Percentiles rank a stretch among this genome's conserved stretches.
Conservation (phyloP, 2,888 invertebrate genomes). For the Mactromeris polynyma region DNA sequence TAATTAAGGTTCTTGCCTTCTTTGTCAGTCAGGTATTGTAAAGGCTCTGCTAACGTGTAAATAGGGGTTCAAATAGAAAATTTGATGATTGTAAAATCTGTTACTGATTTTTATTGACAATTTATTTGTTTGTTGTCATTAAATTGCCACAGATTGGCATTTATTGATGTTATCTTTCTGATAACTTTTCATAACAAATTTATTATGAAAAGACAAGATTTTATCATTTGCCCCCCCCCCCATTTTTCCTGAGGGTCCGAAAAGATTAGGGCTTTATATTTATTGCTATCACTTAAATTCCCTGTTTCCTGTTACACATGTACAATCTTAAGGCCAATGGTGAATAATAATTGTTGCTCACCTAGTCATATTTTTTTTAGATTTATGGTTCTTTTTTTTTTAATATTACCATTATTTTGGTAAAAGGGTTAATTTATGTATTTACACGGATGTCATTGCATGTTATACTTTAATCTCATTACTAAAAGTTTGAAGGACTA, state of each 20-base stretch:
- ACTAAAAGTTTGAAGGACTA: not conserved
- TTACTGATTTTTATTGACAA: not conserved
- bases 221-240: slow-evolving; percentile 14
- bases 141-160: not conserved
- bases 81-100: not conserved
- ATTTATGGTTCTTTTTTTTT: not conserved
- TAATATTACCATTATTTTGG: not conserved
- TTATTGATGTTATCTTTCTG: not conserved
- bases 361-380: not conserved
- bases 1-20: too few species aligned
- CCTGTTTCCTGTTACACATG: not conserved
- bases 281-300: not conserved
- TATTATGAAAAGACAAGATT: not conserved
- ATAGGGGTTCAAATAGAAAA: too few species aligned
- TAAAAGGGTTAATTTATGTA: not conserved
- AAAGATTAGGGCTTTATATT: not conserved
- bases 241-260: not conserved
- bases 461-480: not conserved
- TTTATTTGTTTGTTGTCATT: not conserved
- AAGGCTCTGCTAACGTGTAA: too few species aligned
- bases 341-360: not conserved
- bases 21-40: too few species aligned
- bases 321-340: not conserved
- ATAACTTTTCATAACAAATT: not conserved
- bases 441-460: not conserved